These are phyloP conservation scores for Anoplolepis gracilipes DNA, from an alignment of 1,140 invertebrate species.

Conservation along the genomic window DNA sequence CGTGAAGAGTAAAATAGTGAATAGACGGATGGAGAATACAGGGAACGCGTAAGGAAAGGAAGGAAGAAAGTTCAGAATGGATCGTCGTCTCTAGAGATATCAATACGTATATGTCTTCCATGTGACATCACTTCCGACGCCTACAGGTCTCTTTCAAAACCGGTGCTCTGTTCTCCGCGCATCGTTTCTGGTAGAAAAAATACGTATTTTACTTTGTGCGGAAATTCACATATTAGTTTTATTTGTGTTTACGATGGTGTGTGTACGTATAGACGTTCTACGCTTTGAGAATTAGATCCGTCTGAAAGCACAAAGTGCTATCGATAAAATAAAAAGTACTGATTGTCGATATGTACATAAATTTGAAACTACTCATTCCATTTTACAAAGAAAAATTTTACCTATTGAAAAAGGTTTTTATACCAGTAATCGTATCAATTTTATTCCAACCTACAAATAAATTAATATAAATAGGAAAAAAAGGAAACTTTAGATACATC, in stretches of 20 bases:
- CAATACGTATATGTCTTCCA: conserved; percentile 62
- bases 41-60: conserved; percentile 30
- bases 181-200: conserved; percentile 15
- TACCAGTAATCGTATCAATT: neutral
- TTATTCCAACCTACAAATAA: conserved; percentile 11
- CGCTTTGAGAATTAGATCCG: neutral
- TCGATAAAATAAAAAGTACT: no score
- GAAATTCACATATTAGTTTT: conserved; percentile 7
- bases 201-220: neutral
- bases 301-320: neutral
- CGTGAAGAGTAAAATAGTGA: neutral
- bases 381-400: neutral
- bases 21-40: conserved; percentile 18
- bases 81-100: conserved; percentile 63
- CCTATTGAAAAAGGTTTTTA: neutral
- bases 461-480: conserved; percentile 2
- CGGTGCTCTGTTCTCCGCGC: conserved; percentile 41
- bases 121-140: conserved; percentile 77
- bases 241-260: no score
- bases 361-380: neutral
- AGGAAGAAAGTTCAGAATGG: conserved; percentile 38
- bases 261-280: neutral
- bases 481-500: conserved; percentile 3
- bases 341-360: no score
- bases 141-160: conserved; percentile 63